Evolutionary conservation across 2,888 invertebrate species (phyloP).

Genomic region (Calameuta filiformis): DNA sequence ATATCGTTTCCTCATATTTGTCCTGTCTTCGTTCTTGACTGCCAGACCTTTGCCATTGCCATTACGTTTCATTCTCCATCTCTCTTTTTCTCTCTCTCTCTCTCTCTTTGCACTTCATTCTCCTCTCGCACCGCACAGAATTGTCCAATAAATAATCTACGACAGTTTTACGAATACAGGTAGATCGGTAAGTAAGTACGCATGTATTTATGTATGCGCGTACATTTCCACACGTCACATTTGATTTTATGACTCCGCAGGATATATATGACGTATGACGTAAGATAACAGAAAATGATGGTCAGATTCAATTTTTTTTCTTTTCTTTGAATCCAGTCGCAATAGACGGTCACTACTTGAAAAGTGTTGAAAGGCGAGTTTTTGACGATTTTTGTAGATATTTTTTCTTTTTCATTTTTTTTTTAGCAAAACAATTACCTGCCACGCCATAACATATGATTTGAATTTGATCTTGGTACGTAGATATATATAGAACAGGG

Average conservation of each 20-base stretch:
- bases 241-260: not conserved
- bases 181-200: constrained; percentile 22
- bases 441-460: not conserved
- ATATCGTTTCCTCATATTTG: not conserved
- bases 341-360: not conserved
- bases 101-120: constrained; percentile 8
- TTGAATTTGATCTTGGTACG: not conserved
- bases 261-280: not conserved
- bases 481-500: not conserved
- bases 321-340: not conserved
- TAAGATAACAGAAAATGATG: not conserved
- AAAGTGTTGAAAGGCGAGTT: not conserved
- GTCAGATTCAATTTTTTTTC: not conserved
- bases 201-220: not conserved
- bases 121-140: constrained; percentile 10
- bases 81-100: constrained; percentile 21
- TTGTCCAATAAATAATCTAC: constrained; percentile 37
- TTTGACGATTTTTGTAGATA: not conserved
- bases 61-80: not conserved
- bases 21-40: not conserved
- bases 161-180: constrained; percentile 32
- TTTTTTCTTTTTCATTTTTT: not conserved
- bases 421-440: not conserved
- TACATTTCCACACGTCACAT: not conserved
- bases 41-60: not conserved